A percentile compares a stretch with the other conserved stretches of the same genome.
Evolutionary conservation across 2,888 invertebrate genomes (phyloP).

Genomic region (Lithophane socia): DNA sequence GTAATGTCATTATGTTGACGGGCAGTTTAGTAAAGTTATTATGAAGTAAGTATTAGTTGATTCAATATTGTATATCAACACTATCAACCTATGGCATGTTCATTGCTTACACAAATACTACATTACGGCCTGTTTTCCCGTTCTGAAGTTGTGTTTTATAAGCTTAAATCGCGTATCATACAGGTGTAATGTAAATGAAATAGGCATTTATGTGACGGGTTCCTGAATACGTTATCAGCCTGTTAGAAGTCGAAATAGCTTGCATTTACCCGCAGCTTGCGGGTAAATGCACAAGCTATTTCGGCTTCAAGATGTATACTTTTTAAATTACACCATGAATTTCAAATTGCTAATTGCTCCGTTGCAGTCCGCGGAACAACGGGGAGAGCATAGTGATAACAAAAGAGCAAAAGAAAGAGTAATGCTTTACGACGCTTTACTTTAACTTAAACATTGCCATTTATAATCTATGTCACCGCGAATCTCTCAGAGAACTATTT

Average conservation of each 20-base stretch:
- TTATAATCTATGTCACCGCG: no score
- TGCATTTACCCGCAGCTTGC: no score
- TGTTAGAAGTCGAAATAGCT: no score
- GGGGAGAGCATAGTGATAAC: background rate
- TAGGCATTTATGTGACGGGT: background rate
- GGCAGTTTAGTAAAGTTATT: background rate
- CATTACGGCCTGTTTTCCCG: background rate
- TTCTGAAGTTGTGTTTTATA: constrained; percentile 9
- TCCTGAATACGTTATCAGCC: background rate
- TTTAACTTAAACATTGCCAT: no score
- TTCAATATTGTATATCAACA: constrained; percentile 20
- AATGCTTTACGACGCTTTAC: constrained; percentile 3
- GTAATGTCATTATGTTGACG: constrained; percentile 4
- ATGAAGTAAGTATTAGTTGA: background rate
- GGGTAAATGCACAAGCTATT: no score
- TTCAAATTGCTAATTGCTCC: constrained; percentile 9
- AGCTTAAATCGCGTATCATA: background rate
- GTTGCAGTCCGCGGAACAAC: background rate
- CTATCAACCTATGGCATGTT: background rate
- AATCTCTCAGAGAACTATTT: no score
- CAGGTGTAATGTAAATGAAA: background rate
- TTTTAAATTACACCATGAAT: constrained; percentile 19
- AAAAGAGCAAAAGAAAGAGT: background rate
- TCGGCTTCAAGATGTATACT: constrained; percentile 6
- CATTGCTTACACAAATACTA: background rate